Evolutionary conservation across 2,113 vertebrate genomes (phyloP).

Genomic region (Pygoscelis adeliae): DNA sequence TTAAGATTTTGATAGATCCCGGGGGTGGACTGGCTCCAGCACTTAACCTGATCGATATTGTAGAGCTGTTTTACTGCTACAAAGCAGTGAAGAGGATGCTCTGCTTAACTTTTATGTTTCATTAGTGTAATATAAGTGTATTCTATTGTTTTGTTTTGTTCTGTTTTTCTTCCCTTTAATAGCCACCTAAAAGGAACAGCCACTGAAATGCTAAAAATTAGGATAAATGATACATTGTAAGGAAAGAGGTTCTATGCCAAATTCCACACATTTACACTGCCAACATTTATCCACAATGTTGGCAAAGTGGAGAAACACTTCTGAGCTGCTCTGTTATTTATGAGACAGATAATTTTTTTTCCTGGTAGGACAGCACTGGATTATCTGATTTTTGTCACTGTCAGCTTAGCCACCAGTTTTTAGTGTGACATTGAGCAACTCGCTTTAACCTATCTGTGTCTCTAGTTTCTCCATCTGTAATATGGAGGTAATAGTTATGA

Average conservation of each 20-base stretch:
- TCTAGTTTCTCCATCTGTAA: background rate
- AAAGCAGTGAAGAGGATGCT: background rate
- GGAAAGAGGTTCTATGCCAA: constrained; percentile 33
- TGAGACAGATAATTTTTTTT: background rate
- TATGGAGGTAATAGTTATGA: background rate
- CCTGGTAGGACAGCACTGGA: background rate
- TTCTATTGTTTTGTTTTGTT: background rate
- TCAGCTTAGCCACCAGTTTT: background rate
- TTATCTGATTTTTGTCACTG: background rate
- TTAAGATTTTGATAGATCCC: background rate
- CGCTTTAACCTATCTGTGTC: background rate
- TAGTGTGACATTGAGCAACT: background rate
- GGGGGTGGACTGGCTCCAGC: fast-evolving
- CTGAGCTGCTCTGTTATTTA: constrained; percentile 54
- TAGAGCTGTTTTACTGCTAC: background rate
- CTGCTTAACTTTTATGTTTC: background rate
- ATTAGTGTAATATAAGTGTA: background rate
- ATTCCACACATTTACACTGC: constrained; percentile 59
- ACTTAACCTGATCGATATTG: background rate
- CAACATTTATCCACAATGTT: constrained; percentile 59
- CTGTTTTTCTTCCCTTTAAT: constrained; percentile 5
- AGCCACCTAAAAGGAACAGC: background rate
- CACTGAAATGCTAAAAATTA: constrained; percentile 51
- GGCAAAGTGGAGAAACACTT: constrained; percentile 40
- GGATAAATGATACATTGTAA: constrained; percentile 58